These are phyloP conservation scores for Sylvietta virens DNA, from an alignment of 2,113 vertebrate species.

Conservation along the genomic window DNA sequence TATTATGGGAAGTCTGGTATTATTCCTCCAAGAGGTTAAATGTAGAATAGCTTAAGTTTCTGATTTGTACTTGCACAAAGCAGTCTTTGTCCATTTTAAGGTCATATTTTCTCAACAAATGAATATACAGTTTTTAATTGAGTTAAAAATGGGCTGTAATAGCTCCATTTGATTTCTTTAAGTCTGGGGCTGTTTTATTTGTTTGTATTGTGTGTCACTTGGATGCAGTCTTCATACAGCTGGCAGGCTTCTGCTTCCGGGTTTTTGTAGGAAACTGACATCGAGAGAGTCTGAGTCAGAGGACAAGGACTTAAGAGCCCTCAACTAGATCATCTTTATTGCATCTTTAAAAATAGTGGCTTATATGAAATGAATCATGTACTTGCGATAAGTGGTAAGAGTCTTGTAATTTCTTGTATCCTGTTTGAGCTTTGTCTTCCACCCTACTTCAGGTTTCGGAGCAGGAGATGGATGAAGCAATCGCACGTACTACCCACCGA, in stretches of 20 bases:
- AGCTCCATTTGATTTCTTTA: constrained; percentile 3
- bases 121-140: neutral
- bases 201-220: neutral
- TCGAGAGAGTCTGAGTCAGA: neutral
- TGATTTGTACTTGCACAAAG: neutral
- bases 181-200: neutral
- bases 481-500: constrained; percentile 84
- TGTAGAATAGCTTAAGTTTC: neutral
- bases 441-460: constrained; percentile 83
- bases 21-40: neutral
- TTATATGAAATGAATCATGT: neutral
- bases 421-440: constrained; percentile 10
- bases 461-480: constrained; percentile 95
- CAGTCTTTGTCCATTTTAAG: neutral
- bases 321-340: neutral
- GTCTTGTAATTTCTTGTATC: neutral
- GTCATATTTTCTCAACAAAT: neutral
- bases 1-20: constrained; percentile 1
- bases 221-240: neutral
- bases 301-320: neutral
- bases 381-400: neutral
- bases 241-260: neutral
- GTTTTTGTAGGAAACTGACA: neutral
- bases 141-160: neutral
- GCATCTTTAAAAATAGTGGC: neutral